Evolutionary conservation across 2,113 vertebrate genomes (phyloP).

Genomic region (Erythrolamprus reginae): DNA sequence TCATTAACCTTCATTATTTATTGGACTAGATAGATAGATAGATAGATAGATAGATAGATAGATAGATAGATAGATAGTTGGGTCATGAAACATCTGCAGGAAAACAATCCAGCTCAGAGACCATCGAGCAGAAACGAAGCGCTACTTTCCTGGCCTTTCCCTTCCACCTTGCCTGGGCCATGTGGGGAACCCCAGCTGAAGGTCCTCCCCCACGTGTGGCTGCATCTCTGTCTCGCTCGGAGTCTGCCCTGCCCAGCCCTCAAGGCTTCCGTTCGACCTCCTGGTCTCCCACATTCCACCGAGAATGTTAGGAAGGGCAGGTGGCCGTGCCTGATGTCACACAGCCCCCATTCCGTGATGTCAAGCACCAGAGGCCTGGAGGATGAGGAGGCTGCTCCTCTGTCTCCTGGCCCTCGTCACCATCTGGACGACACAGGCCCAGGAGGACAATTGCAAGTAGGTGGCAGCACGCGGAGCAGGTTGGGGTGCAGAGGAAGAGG

Average conservation of each 20-base stretch:
- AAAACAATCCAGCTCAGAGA: not conserved
- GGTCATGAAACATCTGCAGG: too few species aligned
- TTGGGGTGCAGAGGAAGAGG: not conserved
- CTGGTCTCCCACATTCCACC: not conserved
- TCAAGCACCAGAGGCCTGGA: not conserved
- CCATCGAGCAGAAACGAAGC: too few species aligned
- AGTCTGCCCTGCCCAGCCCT: not conserved
- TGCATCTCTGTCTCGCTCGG: not conserved
- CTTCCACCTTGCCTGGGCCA: not conserved
- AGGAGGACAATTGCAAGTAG: conserved; percentile 1
- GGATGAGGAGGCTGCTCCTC: not conserved
- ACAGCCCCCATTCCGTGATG: not conserved
- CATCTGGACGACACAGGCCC: not conserved
- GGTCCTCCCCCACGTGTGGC: rapidly evolving
- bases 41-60: too few species aligned
- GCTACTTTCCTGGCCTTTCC: rapidly evolving
- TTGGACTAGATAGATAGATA: too few species aligned
- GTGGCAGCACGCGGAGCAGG: rapidly evolving
- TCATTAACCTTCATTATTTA: too few species aligned
- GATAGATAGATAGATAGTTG: too few species aligned
- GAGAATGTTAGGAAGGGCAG: not conserved
- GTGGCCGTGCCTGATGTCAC: not conserved
- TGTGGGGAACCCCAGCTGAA: rapidly evolving
- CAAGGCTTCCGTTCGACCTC: not conserved
- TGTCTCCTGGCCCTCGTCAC: not conserved